Evolutionary conservation across 2,113 vertebrate genomes (phyloP).

Genomic region (Indicator maculatus): DNA sequence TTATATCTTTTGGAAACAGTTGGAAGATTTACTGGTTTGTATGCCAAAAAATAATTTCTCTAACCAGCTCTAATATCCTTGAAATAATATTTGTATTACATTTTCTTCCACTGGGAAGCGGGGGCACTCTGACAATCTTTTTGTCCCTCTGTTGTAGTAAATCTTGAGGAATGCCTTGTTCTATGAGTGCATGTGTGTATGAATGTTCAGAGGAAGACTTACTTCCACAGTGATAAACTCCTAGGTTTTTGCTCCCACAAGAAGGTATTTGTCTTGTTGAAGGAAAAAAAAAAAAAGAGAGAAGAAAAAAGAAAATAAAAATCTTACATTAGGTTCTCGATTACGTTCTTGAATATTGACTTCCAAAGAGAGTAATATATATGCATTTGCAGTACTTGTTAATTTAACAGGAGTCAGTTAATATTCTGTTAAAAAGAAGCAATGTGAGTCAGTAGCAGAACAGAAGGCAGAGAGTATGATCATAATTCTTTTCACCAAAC

Average conservation of each 20-base stretch:
- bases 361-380: not conserved
- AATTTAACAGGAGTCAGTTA: not conserved
- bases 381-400: not conserved
- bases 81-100: not conserved
- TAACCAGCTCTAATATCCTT: not conserved
- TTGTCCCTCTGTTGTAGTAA: not conserved
- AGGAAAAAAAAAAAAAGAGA: not conserved
- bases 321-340: not conserved
- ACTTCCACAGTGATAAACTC: not conserved
- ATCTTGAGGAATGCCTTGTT: not conserved
- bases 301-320: not conserved
- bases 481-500: not conserved
- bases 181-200: accelerated
- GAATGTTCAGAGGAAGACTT: not conserved
- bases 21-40: not conserved
- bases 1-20: not conserved
- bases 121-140: not conserved
- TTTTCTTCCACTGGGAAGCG: not conserved
- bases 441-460: not conserved
- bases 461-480: not conserved
- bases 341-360: not conserved
- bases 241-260: not conserved
- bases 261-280: not conserved
- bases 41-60: not conserved
- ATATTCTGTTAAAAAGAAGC: not conserved